phyloP scores from a whole-genome alignment of 1,140 invertebrate genomes.

The Neuroterus valhalla region DNA sequence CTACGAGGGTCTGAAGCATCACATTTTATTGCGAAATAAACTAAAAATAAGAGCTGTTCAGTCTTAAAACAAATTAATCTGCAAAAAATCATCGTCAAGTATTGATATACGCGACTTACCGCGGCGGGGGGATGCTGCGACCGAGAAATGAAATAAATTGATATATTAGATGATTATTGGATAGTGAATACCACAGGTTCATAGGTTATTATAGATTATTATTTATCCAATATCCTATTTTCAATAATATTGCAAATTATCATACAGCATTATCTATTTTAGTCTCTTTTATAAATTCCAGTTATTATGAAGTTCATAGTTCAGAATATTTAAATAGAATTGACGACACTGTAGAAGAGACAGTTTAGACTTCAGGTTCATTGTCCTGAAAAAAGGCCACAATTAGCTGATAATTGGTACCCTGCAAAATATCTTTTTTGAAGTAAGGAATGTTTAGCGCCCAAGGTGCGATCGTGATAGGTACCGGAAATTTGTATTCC shows the following conservation, averaged over 20 bases:
- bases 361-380: too few species aligned
- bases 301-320: too few species aligned
- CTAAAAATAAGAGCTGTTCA: conserved; percentile 48
- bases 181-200: conserved; percentile 9
- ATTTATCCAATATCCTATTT: not conserved
- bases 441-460: too few species aligned
- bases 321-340: too few species aligned
- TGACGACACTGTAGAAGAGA: too few species aligned
- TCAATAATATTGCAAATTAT: conserved; percentile 16
- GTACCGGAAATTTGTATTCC: too few species aligned
- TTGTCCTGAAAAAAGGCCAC: too few species aligned
- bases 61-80: conserved; percentile 46
- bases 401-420: too few species aligned
- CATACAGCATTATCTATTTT: not conserved
- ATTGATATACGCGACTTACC: conserved; percentile 78
- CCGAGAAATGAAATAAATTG: conserved; percentile 74
- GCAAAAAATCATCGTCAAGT: conserved; percentile 51
- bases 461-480: too few species aligned
- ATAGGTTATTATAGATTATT: conserved; percentile 13
- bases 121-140: conserved; percentile 81
- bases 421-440: too few species aligned
- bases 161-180: conserved; percentile 52
- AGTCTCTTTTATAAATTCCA: too few species aligned
- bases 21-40: not conserved
- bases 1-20: conserved; percentile 15